Conservation (phyloP, 2,888 invertebrate genomes). For the Meandrusa payeni region DNA sequence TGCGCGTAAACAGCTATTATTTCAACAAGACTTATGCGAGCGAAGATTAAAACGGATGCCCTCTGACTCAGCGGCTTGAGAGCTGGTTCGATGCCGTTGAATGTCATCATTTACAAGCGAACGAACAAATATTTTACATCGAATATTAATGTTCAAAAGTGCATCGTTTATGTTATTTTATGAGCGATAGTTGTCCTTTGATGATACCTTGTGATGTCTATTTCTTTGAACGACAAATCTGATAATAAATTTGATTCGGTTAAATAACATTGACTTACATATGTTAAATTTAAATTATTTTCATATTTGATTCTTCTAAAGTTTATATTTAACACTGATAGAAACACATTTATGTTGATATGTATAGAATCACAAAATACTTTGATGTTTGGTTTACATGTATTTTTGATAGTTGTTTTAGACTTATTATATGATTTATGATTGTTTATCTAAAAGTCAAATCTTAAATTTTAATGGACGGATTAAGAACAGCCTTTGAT, state of each 20-base stretch:
- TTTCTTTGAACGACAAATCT: neutral
- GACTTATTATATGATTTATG: no score
- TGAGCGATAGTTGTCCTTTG: neutral
- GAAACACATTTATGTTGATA: no score
- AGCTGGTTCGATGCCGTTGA: constrained; percentile 22
- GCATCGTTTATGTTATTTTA: constrained; percentile 1
- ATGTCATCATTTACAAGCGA: constrained; percentile 15
- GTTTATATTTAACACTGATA: no score
- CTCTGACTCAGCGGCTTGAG: constrained; percentile 26
- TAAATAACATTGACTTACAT: neutral
- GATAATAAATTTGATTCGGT: neutral
- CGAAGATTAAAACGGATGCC: constrained; percentile 40
- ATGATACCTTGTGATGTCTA: neutral
- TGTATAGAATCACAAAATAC: no score
- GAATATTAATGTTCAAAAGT: constrained; percentile 5
- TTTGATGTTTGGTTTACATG: no score
- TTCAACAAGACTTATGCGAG: constrained; percentile 41
- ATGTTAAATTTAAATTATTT: neutral
- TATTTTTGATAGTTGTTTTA: no score
- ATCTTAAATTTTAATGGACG: no score
- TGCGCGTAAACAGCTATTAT: constrained; percentile 43
- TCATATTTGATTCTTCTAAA: neutral
- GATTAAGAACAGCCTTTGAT: no score
- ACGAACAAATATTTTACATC: constrained; percentile 5
- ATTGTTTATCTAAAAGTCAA: no score